Conservation (phyloP, 2,797 vertebrate genomes). For the Cirrhinus mrigala region DNA sequence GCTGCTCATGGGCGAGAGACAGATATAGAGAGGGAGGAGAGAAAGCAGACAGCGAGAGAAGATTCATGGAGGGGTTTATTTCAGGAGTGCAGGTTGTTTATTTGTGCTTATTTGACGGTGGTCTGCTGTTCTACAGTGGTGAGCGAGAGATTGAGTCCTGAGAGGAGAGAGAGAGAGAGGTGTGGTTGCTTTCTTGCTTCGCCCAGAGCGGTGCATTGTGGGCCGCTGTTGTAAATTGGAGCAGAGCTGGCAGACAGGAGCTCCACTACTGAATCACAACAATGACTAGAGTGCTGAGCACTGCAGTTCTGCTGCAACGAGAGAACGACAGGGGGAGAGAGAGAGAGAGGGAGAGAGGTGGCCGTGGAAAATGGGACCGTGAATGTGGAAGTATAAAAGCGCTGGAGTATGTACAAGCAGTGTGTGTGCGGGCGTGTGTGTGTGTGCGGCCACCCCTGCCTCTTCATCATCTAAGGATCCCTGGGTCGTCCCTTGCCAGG, state of each 20-base stretch:
- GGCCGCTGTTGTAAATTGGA: slow-evolving; percentile 72
- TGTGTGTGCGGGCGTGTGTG: slow-evolving; percentile 16
- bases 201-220: slow-evolving; percentile 45
- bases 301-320: slow-evolving; percentile 57
- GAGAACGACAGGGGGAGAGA: slow-evolving; percentile 33
- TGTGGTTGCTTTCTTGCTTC: slow-evolving; percentile 36
- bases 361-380: slow-evolving; percentile 25
- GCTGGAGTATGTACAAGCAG: slow-evolving; percentile 25
- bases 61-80: slow-evolving; percentile 43
- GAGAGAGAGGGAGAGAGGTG: slow-evolving; percentile 30
- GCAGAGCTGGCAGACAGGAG: slow-evolving; percentile 61
- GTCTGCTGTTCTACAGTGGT: slow-evolving; percentile 52
- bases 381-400: slow-evolving; percentile 46
- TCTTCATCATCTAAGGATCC: slow-evolving; percentile 50
- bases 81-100: slow-evolving; percentile 31
- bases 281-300: slow-evolving; percentile 64
- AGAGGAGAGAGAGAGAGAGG: slow-evolving; percentile 58
- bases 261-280: slow-evolving; percentile 70
- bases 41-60: not conserved
- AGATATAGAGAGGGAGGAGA: not conserved
- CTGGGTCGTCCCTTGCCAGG: slow-evolving; percentile 44
- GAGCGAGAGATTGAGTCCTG: slow-evolving; percentile 57
- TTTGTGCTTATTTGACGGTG: slow-evolving; percentile 36
- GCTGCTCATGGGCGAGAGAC: slow-evolving; percentile 62
- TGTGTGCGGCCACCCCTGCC: slow-evolving; percentile 1